phyloP scores from a whole-genome alignment of 2,888 invertebrate genomes.

The Plagodis dolabraria region DNA sequence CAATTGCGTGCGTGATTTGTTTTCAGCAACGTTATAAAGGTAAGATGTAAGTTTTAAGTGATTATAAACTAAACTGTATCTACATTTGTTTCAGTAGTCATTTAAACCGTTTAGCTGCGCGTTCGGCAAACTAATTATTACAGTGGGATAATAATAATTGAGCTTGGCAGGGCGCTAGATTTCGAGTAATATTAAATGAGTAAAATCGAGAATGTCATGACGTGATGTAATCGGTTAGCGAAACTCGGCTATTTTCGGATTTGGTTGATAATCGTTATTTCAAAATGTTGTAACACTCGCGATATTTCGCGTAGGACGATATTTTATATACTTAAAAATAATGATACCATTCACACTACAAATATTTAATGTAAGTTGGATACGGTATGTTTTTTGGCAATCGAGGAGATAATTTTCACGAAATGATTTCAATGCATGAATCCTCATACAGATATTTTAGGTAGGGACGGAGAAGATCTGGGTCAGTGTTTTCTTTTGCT shows the following conservation, averaged over 20 bases:
- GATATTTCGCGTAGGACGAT: constrained; percentile 50
- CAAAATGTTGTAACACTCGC: constrained; percentile 46
- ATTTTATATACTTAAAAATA: constrained; percentile 32
- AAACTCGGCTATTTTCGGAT: constrained; percentile 70
- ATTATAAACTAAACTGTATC: constrained; percentile 12
- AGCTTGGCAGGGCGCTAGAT: constrained; percentile 67
- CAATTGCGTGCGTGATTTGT: constrained; percentile 15
- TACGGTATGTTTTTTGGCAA: not conserved
- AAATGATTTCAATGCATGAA: too few relatives aligned
- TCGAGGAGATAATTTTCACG: too few relatives aligned
- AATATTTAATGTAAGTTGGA: constrained; percentile 8
- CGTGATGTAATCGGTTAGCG: constrained; percentile 69
- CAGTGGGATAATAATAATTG: constrained; percentile 66
- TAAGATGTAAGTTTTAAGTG: constrained; percentile 34
- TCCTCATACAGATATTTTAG: too few relatives aligned
- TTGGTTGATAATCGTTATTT: constrained; percentile 65
- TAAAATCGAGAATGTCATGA: constrained; percentile 66
- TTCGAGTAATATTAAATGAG: constrained; percentile 65
- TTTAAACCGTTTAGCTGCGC: constrained; percentile 53
- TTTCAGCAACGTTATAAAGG: constrained; percentile 33
- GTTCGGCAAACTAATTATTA: constrained; percentile 60
- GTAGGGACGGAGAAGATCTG: too few relatives aligned
- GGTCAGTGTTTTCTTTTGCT: too few relatives aligned
- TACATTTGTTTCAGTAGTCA: constrained; percentile 25
- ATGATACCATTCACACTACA: constrained; percentile 30